Conservation (phyloP, 2,113 vertebrate species). For the Hemibagrus wyckioides region DNA sequence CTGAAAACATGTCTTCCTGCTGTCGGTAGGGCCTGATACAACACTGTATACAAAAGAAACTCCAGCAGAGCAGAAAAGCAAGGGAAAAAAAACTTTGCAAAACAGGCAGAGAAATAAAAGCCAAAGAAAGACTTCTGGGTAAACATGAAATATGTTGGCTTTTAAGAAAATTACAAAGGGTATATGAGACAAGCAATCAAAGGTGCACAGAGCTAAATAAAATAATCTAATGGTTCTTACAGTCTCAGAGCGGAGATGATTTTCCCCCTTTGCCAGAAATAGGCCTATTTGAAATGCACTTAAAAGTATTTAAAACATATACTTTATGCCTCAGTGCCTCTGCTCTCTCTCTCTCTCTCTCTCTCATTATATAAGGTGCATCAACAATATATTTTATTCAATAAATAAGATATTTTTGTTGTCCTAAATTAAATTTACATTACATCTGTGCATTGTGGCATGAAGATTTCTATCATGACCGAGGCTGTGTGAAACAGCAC, state of each 20-base stretch:
- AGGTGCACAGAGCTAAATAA: neutral
- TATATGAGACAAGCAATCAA: neutral
- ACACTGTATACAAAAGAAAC: slow-evolving; percentile 8
- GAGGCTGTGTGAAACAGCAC: neutral
- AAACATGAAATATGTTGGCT: slow-evolving; percentile 9
- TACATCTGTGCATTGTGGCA: neutral
- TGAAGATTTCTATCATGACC: neutral
- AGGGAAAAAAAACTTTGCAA: neutral
- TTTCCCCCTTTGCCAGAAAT: slow-evolving; percentile 13
- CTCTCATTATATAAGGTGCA: slow-evolving; percentile 3
- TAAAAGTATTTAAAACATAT: neutral
- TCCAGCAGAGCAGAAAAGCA: slow-evolving; percentile 6
- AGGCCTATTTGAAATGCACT: neutral
- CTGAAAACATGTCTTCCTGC: neutral
- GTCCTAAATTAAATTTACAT: neutral
- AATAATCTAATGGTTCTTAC: neutral
- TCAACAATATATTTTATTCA: neutral
- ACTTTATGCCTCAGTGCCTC: neutral
- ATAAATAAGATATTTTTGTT: neutral
- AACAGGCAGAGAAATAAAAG: neutral
- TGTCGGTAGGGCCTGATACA: neutral
- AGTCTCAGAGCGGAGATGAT: neutral
- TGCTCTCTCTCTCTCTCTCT: neutral
- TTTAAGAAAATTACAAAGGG: neutral
- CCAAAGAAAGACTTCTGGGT: neutral